Base-by-base conservation (phyloP, 2,888 invertebrate species). In the Dasypolia templi region DNA sequence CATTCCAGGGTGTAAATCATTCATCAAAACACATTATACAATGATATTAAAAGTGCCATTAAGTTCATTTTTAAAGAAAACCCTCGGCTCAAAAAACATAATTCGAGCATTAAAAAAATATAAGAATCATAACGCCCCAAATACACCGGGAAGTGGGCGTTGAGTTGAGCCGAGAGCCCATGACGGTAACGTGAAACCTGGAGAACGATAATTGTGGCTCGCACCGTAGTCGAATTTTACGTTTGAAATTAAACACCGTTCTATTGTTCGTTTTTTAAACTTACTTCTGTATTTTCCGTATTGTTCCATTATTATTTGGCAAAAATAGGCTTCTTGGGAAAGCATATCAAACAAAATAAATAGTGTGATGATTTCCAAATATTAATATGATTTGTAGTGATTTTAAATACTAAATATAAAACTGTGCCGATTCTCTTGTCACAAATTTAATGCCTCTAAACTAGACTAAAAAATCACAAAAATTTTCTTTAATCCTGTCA, bases 101-200 rank as follows among this genome's bases (percentile, higher is more conserved):
- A 85, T 73, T 62, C 51, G 46, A 65, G 59, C 46, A 22, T 72
- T 70, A 22, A 81, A 67, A 76, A 80, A 77, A 71, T 1, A n/a
- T 84, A 73, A 78, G 69, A 76, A 63, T 22, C 51, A 49, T 58
- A 56, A 61, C 26, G 74, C 59, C 56, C 32, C 56, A 69, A 86
- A 78, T 78, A 51, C n/a, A n/a, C 51, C 44, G 65, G 58, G n/a
- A 78, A 85, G 74, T 70, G 61, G 74, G 61, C 53, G 49, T 58
- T 35, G 49, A 75, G 72, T 65, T 29, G 44, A 74, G 78, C 39
- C 35, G 63, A 76, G 82, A 44, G 64, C n/a, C 59, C 67, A 61
- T 74, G 62, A 64, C 62, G 63, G 63, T 44, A 53, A 68, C 35
- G 61, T 56, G 17, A 53, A 80, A 74, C 35, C 26, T 26, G 39